Evolutionary conservation across 2,113 vertebrate species (phyloP), one percentile per base, ranked within the genome.

Genomic region (Aramus guarauna): DNA sequence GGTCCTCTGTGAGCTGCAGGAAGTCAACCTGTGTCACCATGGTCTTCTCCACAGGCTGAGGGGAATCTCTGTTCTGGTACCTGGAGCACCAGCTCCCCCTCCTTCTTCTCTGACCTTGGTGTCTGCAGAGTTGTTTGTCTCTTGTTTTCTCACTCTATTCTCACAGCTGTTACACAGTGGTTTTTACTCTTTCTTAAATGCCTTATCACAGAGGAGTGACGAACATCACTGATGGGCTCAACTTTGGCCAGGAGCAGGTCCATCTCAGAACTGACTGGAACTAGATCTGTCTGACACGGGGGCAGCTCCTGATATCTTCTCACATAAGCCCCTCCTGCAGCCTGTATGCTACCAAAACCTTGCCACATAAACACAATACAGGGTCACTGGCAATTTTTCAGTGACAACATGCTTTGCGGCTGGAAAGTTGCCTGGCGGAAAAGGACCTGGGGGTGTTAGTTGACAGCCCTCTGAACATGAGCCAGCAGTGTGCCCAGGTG

Each of bases 311-410:
- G 9, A 9, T 50, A 5, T 58, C 58, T 64, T 91, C 62, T n/a
- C 21, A 48, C n/a, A 84, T 45, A 76, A 69, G 13, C 6, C n/a
- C 41, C 13, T 6, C 9, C 5, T 41, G 14, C 36, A 82, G 43
- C 14, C 12, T 14, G 16, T 9, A 27, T 1, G 3, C 9, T 67
- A 41, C 24, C 32, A 68, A 62, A 67, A 30, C 50, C 36, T 64
- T 76, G 16, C 6, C 41, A 32, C 0, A 0, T 37, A 73, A 88
- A 74, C 5, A 8, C 19, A n/a, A 3, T 22, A 75, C 3, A 69
- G 12, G 29, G 6, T 2, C 26, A 23, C 5, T 66, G 48, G 53
- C 4, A 90, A 20, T 5, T 85, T 12, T 88, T 68, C 41, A 59
- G 32, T 21, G 21, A 32, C 32, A 78, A 34, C 6, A 62, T 56